These are phyloP conservation scores for Coluber constrictor DNA, from an alignment of 2,797 vertebrate genomes.

Conservation along the genomic window DNA sequence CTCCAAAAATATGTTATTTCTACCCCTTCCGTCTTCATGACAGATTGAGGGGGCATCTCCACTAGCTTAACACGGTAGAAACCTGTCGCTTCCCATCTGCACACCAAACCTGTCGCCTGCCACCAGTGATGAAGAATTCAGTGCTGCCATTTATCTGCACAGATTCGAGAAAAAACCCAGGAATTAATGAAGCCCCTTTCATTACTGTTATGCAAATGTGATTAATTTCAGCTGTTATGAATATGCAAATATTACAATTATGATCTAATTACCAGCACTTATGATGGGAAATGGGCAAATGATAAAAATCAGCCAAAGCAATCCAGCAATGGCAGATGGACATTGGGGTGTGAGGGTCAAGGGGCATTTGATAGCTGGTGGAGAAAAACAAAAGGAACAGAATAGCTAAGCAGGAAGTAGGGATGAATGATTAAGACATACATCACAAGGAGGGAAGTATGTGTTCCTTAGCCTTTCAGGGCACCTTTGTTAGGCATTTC, in stretches of 20 bases:
- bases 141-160: slow-evolving; percentile 63
- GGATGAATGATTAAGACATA: neutral
- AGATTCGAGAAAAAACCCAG: slow-evolving; percentile 56
- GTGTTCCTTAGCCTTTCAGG: neutral
- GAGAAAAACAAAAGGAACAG: neutral
- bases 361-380: neutral
- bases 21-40: neutral
- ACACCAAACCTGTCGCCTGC: neutral
- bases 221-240: slow-evolving; percentile 72
- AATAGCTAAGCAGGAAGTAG: neutral
- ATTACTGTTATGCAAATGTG: slow-evolving; percentile 74
- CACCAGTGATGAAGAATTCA: slow-evolving; percentile 39
- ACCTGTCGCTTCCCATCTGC: neutral
- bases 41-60: neutral
- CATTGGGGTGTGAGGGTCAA: neutral
- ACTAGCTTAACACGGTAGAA: neutral
- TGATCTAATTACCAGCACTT: slow-evolving; percentile 63
- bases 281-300: slow-evolving; percentile 56
- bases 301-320: slow-evolving; percentile 53
- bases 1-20: neutral
- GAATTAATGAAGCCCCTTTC: slow-evolving; percentile 75
- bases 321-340: slow-evolving; percentile 16
- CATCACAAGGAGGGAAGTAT: neutral
- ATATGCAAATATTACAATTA: slow-evolving; percentile 74
- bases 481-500: neutral